Base-by-base conservation (phyloP, 2,888 invertebrate genomes). In the Drosophila fulvimacula region DNA sequence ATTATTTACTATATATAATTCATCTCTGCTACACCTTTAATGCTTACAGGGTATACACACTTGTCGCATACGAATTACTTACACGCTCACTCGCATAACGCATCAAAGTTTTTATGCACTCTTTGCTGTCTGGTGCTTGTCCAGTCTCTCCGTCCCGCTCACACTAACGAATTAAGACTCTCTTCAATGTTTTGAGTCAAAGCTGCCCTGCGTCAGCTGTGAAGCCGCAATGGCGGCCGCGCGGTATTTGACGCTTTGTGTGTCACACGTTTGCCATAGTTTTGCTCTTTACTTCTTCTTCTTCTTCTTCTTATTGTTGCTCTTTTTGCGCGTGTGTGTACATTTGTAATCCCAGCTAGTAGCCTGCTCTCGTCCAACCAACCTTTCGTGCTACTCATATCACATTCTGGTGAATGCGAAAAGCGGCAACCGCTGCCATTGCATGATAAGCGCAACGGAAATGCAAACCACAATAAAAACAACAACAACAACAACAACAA, bases 361-460 rank as follows among this genome's bases (percentile, higher is more conserved):
- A 9, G 15, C 15, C 13, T 13, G 46, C 27, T 48, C 36, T 30
- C 30, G 30, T 30, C 21, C 38, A 5, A 5, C 19, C 38, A n/a
- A 9, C 36, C 32, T n/a, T 44, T 41, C 4, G 36, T 51, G 27
- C 21, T 59, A n/a, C 24, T 58, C 44, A 34, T 58, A 59, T 48
- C 38, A 38, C 13, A 44, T 65, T 66, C 34, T 34, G 11, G 39
- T 34, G 39, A 61, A 61, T 61, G 65, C 34, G 58, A 51, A 51
- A 21, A 42, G 44, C 32, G 34, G 36, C 51, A 55, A 46, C 24
- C 67, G 74, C 69, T 74, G 59, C 60, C 48, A 58, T 73, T 73
- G 66, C 75, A 70, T 66, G 75, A 74, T 74, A 73, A 73, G 73
- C 69, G 70, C 74, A 66, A 62, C 74, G 75, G 74, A 73, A 73